Conservation (phyloP, 2,113 vertebrate genomes). For the Paratilapia polleni region DNA sequence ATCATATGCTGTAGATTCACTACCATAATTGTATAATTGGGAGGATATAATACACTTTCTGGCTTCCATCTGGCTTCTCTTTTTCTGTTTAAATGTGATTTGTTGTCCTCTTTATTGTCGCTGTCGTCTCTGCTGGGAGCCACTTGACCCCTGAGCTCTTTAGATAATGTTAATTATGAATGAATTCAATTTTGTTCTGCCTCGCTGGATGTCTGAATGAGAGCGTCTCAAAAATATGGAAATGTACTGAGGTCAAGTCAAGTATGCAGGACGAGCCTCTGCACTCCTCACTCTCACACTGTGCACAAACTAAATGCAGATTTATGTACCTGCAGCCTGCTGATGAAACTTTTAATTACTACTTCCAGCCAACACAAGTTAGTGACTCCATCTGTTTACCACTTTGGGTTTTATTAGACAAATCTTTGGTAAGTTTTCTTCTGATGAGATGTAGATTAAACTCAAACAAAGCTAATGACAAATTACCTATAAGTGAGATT, state of each 20-base stretch:
- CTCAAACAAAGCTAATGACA: background rate
- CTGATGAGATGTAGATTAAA: background rate
- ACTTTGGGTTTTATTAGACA: background rate
- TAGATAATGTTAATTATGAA: background rate
- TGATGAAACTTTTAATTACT: background rate
- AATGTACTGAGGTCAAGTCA: background rate
- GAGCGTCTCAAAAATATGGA: background rate
- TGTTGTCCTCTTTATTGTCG: rapidly evolving
- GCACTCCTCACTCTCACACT: rapidly evolving
- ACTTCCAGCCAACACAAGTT: background rate
- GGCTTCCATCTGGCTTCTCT: too few relatives aligned
- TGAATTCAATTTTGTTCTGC: background rate
- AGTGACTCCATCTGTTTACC: background rate
- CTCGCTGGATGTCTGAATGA: rapidly evolving
- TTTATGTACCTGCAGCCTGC: background rate
- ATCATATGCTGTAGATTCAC: background rate
- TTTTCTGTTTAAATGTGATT: background rate
- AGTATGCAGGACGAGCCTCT: background rate
- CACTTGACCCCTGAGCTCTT: background rate
- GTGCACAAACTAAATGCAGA: background rate
- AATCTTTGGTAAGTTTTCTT: rapidly evolving
- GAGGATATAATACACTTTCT: rapidly evolving
- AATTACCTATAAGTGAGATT: rapidly evolving
- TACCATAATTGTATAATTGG: rapidly evolving
- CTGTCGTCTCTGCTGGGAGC: background rate